A percentile compares a stretch with the other conserved stretches of the same genome.
These are phyloP conservation scores for Luffia ferchaultella DNA, from an alignment of 2,888 invertebrate genomes.

Conservation along the genomic window DNA sequence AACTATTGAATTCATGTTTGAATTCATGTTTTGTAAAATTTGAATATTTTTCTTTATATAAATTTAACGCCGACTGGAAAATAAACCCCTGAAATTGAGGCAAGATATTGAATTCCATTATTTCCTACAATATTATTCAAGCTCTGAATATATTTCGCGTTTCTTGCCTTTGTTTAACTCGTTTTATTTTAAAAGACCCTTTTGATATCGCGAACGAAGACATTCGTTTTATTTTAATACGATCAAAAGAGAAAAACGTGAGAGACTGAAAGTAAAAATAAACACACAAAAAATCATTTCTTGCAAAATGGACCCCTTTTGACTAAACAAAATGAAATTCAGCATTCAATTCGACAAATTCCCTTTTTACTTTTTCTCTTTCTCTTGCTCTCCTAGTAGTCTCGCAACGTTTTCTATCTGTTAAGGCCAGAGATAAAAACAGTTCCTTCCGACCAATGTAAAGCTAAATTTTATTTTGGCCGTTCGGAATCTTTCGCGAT, in stretches of 20 bases:
- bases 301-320: not conserved
- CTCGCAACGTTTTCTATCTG: too few species aligned
- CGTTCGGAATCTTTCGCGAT: not conserved
- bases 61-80: too few species aligned
- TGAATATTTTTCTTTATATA: too few species aligned
- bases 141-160: too few species aligned
- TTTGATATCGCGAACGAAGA: not conserved
- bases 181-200: too few species aligned
- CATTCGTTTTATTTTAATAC: not conserved
- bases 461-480: conserved; percentile 4
- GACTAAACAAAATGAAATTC: not conserved
- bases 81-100: too few species aligned
- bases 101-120: too few species aligned
- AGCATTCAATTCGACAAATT: not conserved
- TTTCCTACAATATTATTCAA: too few species aligned
- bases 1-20: too few species aligned
- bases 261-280: not conserved
- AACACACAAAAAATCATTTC: not conserved
- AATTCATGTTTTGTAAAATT: too few species aligned
- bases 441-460: not conserved
- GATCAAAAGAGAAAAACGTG: not conserved
- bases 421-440: not conserved
- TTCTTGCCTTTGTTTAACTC: too few species aligned
- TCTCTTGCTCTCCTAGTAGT: too few species aligned
- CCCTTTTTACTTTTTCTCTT: not conserved